phyloP scores from a whole-genome alignment of 1,140 invertebrate species.

The Drosophila ercepeae region DNA sequence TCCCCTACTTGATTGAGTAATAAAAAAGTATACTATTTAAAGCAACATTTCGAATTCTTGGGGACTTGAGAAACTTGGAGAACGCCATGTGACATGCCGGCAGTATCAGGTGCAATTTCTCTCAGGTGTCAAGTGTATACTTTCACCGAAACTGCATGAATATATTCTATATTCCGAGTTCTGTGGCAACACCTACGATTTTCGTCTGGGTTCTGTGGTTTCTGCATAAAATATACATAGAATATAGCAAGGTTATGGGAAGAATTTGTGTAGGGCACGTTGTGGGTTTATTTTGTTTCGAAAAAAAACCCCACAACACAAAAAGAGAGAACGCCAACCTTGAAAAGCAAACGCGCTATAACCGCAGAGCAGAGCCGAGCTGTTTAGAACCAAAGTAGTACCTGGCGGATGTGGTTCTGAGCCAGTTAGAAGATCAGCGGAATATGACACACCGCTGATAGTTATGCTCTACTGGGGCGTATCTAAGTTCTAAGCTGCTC shows the following conservation, averaged over 20 bases:
- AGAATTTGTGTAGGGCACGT: slow-evolving; percentile 31
- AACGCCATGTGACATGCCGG: slow-evolving; percentile 7
- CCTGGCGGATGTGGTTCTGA: slow-evolving; percentile 23
- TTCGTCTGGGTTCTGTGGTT: slow-evolving; percentile 2
- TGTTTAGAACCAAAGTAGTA: slow-evolving; percentile 12
- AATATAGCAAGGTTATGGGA: slow-evolving; percentile 45
- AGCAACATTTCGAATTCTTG: not conserved
- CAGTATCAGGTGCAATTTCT: slow-evolving; percentile 45
- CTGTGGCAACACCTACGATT: slow-evolving; percentile 9
- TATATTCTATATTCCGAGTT: slow-evolving; percentile 42
- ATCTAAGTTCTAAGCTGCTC: slow-evolving; percentile 4
- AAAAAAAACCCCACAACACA: slow-evolving; percentile 1
- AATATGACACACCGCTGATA: slow-evolving; percentile 24
- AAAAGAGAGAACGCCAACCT: slow-evolving; percentile 44
- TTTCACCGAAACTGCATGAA: slow-evolving; percentile 65
- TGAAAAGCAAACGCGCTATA: slow-evolving; percentile 37
- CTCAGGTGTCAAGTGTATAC: slow-evolving; percentile 61
- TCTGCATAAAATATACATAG: slow-evolving; percentile 20
- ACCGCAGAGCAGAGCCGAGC: slow-evolving; percentile 27
- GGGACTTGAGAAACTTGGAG: not conserved
- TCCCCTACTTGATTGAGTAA: not conserved
- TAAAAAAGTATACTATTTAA: not conserved
- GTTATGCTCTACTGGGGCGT: slow-evolving; percentile 42
- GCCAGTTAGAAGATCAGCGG: not conserved
- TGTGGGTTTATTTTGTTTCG: slow-evolving; percentile 1